A percentile compares a stretch with the other conserved stretches of the same genome.
Conservation (phyloP, 2,888 invertebrate species). For the Odontocolon sp. region DNA sequence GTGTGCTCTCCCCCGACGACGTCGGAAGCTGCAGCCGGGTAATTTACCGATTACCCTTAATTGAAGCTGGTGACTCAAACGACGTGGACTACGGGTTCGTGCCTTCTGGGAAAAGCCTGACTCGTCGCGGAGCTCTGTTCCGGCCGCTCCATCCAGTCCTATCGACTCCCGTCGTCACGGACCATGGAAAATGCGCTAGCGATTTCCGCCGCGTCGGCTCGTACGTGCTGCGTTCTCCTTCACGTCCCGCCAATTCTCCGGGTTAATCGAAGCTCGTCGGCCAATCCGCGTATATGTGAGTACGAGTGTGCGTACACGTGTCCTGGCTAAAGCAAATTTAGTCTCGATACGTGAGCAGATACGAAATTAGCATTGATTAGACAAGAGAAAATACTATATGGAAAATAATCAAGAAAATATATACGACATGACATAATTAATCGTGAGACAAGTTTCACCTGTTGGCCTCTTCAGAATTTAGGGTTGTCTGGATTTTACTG, state of each 20-base stretch:
- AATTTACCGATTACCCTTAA: constrained; percentile 79
- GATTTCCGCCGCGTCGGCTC: constrained; percentile 54
- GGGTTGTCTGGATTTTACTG: not conserved
- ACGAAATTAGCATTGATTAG: not conserved
- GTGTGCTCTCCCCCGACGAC: constrained; percentile 16
- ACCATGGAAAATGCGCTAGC: not conserved
- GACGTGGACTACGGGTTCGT: constrained; percentile 61
- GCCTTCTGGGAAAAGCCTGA: constrained; percentile 62
- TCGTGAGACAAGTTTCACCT: not conserved
- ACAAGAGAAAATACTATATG: too few species aligned
- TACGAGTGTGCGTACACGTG: not conserved
- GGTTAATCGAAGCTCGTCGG: constrained; percentile 50
- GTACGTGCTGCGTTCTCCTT: constrained; percentile 49
- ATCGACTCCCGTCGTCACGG: constrained; percentile 21
- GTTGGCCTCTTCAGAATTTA: not conserved
- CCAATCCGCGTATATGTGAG: not conserved
- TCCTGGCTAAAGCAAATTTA: not conserved
- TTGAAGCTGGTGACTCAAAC: constrained; percentile 76
- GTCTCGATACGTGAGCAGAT: not conserved
- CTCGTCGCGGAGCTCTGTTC: constrained; percentile 15
- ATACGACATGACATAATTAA: not conserved
- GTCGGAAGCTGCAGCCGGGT: constrained; percentile 50
- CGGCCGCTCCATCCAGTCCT: not conserved
- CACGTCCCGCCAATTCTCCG: constrained; percentile 47
- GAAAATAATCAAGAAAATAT: too few species aligned